These are phyloP conservation scores for Cheilosia soror DNA, from an alignment of 2,888 invertebrate genomes.

Conservation along the genomic window DNA sequence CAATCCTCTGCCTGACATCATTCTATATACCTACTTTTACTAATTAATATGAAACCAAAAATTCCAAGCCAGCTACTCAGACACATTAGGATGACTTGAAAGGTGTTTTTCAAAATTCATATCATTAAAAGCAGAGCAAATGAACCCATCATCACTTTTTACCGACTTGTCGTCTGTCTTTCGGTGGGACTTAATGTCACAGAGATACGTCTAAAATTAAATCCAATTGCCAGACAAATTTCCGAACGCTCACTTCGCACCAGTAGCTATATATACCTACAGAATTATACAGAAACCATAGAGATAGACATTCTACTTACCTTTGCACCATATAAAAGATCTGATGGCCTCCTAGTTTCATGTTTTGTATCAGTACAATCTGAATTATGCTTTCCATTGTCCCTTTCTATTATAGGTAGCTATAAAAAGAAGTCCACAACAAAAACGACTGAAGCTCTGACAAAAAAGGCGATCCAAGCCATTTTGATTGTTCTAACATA, in stretches of 20 bases:
- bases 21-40: too few relatives aligned
- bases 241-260: conserved; percentile 6
- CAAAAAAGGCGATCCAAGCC: conserved; percentile 3
- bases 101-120: neutral
- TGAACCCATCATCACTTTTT: conserved; percentile 31
- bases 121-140: neutral
- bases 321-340: conserved; percentile 5
- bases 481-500: conserved; percentile 54
- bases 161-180: neutral
- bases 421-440: conserved; percentile 6
- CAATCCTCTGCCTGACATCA: too few relatives aligned
- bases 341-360: conserved; percentile 31
- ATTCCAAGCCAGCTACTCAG: too few relatives aligned
- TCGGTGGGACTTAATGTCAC: conserved; percentile 26
- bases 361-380: conserved; percentile 54
- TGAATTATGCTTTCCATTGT: conserved; percentile 40
- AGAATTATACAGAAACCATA: conserved; percentile 6
- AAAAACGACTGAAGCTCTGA: conserved; percentile 13
- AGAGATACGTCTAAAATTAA: conserved; percentile 36
- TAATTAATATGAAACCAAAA: too few relatives aligned
- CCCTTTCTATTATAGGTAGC: conserved; percentile 9
- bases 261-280: neutral
- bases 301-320: conserved; percentile 29
- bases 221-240: conserved; percentile 50
- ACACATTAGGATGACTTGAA: too few relatives aligned